Base-by-base conservation (phyloP, 2,113 vertebrate genomes). In the Nesoenas mayeri region DNA sequence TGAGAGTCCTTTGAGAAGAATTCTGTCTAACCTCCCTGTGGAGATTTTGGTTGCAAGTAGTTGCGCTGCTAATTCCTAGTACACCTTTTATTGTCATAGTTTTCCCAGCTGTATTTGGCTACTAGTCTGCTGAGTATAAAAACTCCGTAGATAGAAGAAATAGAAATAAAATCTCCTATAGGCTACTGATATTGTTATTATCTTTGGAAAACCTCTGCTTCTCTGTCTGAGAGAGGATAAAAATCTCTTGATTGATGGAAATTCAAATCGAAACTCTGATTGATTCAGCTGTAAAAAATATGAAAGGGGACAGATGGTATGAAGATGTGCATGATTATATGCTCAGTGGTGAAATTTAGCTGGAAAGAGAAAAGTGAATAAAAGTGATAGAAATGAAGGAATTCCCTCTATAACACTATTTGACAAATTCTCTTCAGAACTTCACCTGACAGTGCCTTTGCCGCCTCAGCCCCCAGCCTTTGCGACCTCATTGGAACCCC, bases 241-340 rank as follows among this genome's bases (percentile, higher is more conserved):
- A 84, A 89, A 87, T 61, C 84, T 79, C 53, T 75, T 75, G 70
- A 65, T 75, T 2, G 1, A 61, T 72, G 57, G 89, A 93, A 91
- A 81, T 91, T 79, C 28, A 65, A 89, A 89, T 75, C 91, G 87
- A 89, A 91, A 72, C 26, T 88, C 51, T 78, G 48, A 82, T 50
- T 85, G 65, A 86, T 75, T 91, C 73, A 65, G 21, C 73, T 84
- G 57, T 67, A 89, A 89, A 85, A 94, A 62, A 57, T 87, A 44
- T 10, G 32, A 91, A 72, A 92, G 32, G 12, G 32, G 65, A 56
- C 40, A 82, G 73, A 79, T 56, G 38, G 65, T 48, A 75, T 61
- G 34, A 91, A 89, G 65, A 72, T 56, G 9, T 51, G 42, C 26
- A 18, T 82, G 79, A 48, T 86, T 91, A 34, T 88, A 47, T 69